Evolutionary conservation across 2,888 invertebrate species (phyloP), one percentile per base, ranked within the genome.

Genomic region (Ectobius pallidus): DNA sequence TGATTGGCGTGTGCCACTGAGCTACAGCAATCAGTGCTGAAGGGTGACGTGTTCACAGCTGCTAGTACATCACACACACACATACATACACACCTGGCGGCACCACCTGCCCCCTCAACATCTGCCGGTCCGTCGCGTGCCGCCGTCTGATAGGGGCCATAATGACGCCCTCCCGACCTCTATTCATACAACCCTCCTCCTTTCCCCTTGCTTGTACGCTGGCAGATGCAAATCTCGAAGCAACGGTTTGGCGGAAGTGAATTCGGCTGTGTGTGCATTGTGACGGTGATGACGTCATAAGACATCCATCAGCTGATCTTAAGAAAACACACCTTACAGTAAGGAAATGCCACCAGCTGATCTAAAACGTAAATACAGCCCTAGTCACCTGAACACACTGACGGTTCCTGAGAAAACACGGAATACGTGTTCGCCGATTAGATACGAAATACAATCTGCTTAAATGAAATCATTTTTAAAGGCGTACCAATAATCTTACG

Each of bases 151-250:
- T 52, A 52, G 52, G 52, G 52, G 52, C 52, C 52, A 6, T 30
- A 58, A 58, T 58, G 58, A 58, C 58, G 58, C 58, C 30, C 30
- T 46, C 46, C 46, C 46, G 46, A 46, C 46, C 46, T 22, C 58
- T 58, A 58, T 58, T 58, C 58, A 58, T 30, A 27, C 55, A 55
- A 55, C 55, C 55, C 52, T 58, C 58, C 11, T 11, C 25, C 52
- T 6, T 25, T 22, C 52, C 22, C 52, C 52, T 14, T n/a, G n/a
- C 39, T 39, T 9, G 39, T 14, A 14, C 7, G 14, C 3, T 3
- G n/a, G 58, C 58, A 58, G 58, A 58, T 58, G 58, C 58, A 58
- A 58, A 58, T 58, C 58, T 58, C 25, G n/a, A 22, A 58, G 22
- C 58, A 58, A 58, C 58, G 58, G 58, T 58, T 58, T 58, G 58